Evolutionary conservation across 1,140 invertebrate genomes (phyloP), one percentile per base, ranked within the genome.

Genomic region (Myzus persicae): DNA sequence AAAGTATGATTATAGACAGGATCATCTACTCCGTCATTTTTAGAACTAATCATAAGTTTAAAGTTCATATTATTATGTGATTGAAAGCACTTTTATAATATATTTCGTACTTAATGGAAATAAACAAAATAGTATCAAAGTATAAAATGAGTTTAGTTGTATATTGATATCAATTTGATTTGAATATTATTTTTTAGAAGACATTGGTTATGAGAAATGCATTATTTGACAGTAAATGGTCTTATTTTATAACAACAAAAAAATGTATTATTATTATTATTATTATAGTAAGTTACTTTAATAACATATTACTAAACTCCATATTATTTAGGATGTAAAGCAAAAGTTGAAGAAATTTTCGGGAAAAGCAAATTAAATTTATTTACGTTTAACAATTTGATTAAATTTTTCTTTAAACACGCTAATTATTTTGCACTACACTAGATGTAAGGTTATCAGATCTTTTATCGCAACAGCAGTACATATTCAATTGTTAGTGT

Each of bases 111-210:
- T 38, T 38, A 38, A 40, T 38, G 44, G 48, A 91, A 51, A n/a
- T 46, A 92, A 76, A 84, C 59, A 84, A 85, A 93, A 93, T 85
- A 48, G 46, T 93, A 93, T 84, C 48, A 93, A 93, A 93, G 36
- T 93, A 93, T 82, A 93, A 93, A 93, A 93, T 93, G 59, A 85
- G 36, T 84, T 93, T 48, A 51, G 42, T 92, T 31, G 81, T 93
- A 81, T 51, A 85, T 93, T 22, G 38, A 93, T 90, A 76, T 76
- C 59, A 76, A 76, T 20, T 76, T 76, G 59, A 76, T 76, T 76
- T 90, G 40, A 90, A 59, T 90, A 90, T 40, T 90, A 42, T 59
- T 89, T 42, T 90, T 91, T 82, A 91, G 67, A 91, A 81, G 76
- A 91, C 90, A 46, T 91, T 48, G 46, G 90, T 76, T 81, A 81